These are phyloP conservation scores for Mustelus asterias DNA, from an alignment of 2,113 vertebrate genomes.

Conservation along the genomic window DNA sequence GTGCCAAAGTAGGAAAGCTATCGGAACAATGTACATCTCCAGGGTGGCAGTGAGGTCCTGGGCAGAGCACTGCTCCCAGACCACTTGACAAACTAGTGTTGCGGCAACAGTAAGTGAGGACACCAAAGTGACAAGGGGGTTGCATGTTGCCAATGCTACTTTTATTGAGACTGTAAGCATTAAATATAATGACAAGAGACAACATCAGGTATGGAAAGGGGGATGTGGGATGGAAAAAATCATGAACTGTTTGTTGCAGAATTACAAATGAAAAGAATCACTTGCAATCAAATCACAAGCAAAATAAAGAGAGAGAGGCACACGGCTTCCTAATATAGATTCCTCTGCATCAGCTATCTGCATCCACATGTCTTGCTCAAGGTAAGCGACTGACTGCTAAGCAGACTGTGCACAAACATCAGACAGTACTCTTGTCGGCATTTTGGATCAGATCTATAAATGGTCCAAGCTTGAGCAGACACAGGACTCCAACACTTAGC, in stretches of 20 bases:
- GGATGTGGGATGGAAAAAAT: neutral
- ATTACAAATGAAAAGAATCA: conserved; percentile 24
- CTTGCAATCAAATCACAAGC: conserved; percentile 30
- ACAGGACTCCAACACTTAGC: conserved; percentile 8
- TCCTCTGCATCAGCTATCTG: conserved; percentile 31
- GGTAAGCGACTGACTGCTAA: conserved; percentile 13
- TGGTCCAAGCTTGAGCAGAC: conserved; percentile 34
- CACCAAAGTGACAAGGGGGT: neutral
- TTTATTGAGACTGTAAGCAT: conserved; percentile 35
- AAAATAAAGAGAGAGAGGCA: conserved; percentile 11
- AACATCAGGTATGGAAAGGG: neutral
- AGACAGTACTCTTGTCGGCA: neutral
- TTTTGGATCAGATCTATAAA: conserved; percentile 5
- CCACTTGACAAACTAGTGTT: neutral
- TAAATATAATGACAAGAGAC: conserved; percentile 36
- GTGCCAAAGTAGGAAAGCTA: neutral
- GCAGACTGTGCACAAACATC: neutral
- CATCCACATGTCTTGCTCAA: neutral
- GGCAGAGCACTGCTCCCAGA: neutral
- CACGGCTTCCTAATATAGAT: conserved; percentile 18
- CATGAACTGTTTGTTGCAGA: conserved; percentile 22
- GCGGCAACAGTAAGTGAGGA: neutral
- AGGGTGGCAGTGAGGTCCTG: neutral
- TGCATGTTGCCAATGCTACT: conserved; percentile 27
- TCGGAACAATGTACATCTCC: neutral